Evolutionary conservation across 2,888 invertebrate species (phyloP).

Genomic region (Branchinecta sandiegonensis): DNA sequence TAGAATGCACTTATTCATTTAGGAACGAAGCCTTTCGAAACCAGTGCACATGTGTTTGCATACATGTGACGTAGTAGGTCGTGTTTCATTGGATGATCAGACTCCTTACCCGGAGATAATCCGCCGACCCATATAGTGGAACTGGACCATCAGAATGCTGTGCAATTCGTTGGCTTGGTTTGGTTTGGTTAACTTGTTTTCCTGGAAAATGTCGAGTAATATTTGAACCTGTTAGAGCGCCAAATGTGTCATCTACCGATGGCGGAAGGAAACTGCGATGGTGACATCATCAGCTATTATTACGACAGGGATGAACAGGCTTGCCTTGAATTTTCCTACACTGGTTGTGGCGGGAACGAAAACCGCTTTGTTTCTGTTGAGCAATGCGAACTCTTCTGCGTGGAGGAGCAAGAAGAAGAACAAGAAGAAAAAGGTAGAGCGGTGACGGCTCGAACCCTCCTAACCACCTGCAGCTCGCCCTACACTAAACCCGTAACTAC

Average conservation of each 20-base stretch:
- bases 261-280: conserved; percentile 37
- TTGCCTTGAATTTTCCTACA: conserved; percentile 41
- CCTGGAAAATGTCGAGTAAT: too few relatives aligned
- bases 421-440: conserved; percentile 24
- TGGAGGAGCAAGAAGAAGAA: conserved; percentile 32
- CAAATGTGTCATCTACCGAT: conserved; percentile 30
- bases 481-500: background rate
- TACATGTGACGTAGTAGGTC: too few relatives aligned
- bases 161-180: too few relatives aligned
- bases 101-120: too few relatives aligned
- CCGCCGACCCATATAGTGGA: too few relatives aligned
- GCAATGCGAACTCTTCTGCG: conserved; percentile 26
- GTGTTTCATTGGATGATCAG: too few relatives aligned
- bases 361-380: conserved; percentile 36
- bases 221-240: too few relatives aligned
- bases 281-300: conserved; percentile 38
- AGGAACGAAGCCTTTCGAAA: too few relatives aligned
- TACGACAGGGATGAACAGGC: conserved; percentile 36
- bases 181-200: too few relatives aligned
- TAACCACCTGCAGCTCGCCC: conserved; percentile 6
- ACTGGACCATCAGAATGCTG: too few relatives aligned
- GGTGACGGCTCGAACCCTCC: conserved; percentile 24
- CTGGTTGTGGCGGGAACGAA: conserved; percentile 39
- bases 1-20: too few relatives aligned
- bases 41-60: too few relatives aligned